These are phyloP conservation scores for Halocaridina rubra DNA, from an alignment of 2,888 invertebrate species.

Conservation along the genomic window DNA sequence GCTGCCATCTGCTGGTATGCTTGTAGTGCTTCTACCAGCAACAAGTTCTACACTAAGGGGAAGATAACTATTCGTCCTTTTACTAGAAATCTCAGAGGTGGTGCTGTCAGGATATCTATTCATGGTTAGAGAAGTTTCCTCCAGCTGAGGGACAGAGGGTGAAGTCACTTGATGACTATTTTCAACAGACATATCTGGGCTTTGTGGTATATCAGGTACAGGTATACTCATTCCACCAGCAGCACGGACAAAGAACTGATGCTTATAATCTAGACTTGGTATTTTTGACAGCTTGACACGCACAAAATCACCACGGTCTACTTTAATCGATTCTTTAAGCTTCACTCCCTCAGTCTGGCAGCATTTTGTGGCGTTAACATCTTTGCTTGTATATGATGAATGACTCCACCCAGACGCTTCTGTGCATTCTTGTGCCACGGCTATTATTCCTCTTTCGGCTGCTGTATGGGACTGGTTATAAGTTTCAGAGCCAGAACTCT, in stretches of 20 bases:
- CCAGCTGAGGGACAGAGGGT: neutral
- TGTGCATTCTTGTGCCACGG: constrained; percentile 34
- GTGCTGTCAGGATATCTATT: neutral
- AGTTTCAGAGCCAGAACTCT: neutral
- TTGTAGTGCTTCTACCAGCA: constrained; percentile 29
- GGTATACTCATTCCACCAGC: constrained; percentile 54
- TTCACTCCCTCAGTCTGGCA: neutral
- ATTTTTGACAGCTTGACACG: constrained; percentile 15
- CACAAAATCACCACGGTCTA: neutral
- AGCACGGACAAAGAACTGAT: constrained; percentile 17
- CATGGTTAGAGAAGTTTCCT: neutral
- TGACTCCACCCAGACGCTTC: constrained; percentile 4
- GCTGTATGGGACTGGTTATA: no score
- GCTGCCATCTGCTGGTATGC: constrained; percentile 27
- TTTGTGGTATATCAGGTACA: constrained; percentile 9
- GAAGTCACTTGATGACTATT: neutral
- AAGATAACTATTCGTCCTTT: neutral
- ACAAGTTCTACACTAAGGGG: constrained; percentile 44
- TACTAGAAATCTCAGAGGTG: neutral
- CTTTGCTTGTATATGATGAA: neutral
- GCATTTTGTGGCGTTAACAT: neutral
- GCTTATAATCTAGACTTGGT: neutral
- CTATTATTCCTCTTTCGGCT: neutral
- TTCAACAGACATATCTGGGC: neutral
- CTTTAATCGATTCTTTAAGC: neutral